These are phyloP conservation scores for Nasonia vitripennis DNA, from an alignment of 1,140 invertebrate species.

Conservation along the genomic window DNA sequence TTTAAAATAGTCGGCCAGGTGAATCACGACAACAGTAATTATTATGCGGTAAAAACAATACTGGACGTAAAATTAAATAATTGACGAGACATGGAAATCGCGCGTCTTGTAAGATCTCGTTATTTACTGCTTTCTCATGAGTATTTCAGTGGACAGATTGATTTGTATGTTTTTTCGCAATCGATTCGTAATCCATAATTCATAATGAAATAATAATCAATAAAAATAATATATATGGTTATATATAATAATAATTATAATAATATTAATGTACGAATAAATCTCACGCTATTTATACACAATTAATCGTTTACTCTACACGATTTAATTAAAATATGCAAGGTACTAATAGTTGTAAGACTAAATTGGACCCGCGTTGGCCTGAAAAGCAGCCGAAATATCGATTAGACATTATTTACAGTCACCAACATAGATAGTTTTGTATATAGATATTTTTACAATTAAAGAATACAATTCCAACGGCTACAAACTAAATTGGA, in stretches of 20 bases:
- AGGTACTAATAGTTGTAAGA: conserved; percentile 60
- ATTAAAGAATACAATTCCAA: conserved; percentile 27
- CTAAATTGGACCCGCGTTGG: conserved; percentile 56
- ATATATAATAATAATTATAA: conserved; percentile 52
- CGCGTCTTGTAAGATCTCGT: conserved; percentile 35
- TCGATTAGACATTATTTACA: conserved; percentile 57
- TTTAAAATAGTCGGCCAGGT: conserved; percentile 30
- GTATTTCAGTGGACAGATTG: conserved; percentile 55
- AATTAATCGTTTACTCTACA: conserved; percentile 23
- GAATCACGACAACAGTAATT: conserved; percentile 52
- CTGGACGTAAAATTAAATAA: conserved; percentile 70
- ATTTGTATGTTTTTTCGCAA: conserved; percentile 40
- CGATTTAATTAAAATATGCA: conserved; percentile 55
- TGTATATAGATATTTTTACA: conserved; percentile 42
- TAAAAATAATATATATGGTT: conserved; percentile 35
- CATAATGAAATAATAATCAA: conserved; percentile 21
- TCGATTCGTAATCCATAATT: conserved; percentile 35
- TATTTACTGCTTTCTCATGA: conserved; percentile 53
- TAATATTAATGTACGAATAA: conserved; percentile 32
- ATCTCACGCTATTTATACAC: conserved; percentile 34
- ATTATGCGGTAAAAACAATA: conserved; percentile 62
- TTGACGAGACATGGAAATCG: conserved; percentile 49
- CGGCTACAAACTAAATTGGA: conserved; percentile 28
- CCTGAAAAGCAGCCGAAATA: conserved; percentile 49
- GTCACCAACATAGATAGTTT: conserved; percentile 51